Evolutionary conservation across 2,113 vertebrate genomes (phyloP), one percentile per base, ranked within the genome.

Genomic region (Microcebus murinus): DNA sequence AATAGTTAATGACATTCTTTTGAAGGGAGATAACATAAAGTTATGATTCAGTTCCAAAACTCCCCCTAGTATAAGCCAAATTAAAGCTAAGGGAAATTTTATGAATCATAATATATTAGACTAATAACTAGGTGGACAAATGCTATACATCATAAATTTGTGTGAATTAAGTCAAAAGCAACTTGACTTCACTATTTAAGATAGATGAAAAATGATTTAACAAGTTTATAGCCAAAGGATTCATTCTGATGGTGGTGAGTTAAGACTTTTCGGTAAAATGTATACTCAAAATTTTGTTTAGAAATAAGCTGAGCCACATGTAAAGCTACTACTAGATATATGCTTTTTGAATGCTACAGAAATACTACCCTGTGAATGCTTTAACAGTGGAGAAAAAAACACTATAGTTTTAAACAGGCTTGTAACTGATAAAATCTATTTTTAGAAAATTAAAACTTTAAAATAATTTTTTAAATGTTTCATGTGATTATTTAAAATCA

Each of bases 361-460:
- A 87, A 65, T 65, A 85, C 25, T 52, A 94, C 91, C 81, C 77
- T 89, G 31, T 96, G 76, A 97, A 63, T 96, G 34, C 39, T 97
- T 79, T 83, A 95, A 85, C 90, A 95, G 95, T 95, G 74, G 90
- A 57, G 70, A 70, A 92, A 94, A 74, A 79, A 83, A 52, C 48
- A 96, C 94, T 82, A 87, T 39, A 98, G 90, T 98, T 98, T 97
- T 96, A 98, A 96, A 97, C 89, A 98, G 94, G 96, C 92, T 97
- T 98, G 93, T 93, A 98, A 96, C 98, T 94, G 96, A 90, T 92
- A 83, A 96, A 0, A 94, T 91, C 52, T 94, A 95, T 77, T 79
- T 90, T 95, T 91, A 94, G 71, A 45, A 87, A 94, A 97, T 96
- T 96, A 94, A 89, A 97, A 95, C 93, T 21, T 97, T 86, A 74